Conservation (phyloP, 2,113 vertebrate genomes). For the Menura novaehollandiae region DNA sequence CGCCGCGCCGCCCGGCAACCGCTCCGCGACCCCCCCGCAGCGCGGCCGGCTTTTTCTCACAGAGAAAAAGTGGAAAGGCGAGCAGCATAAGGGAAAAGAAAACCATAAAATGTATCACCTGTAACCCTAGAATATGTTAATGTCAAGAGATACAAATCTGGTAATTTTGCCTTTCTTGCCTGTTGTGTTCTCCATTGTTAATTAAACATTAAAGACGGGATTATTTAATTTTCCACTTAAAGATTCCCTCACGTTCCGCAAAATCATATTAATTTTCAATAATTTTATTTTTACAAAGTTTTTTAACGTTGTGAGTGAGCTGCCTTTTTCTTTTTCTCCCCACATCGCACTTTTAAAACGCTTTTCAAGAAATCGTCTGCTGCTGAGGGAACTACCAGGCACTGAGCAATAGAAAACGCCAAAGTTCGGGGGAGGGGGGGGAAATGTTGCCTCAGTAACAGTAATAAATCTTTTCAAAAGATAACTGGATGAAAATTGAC, state of each 20-base stretch:
- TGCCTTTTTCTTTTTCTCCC: neutral
- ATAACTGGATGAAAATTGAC: neutral
- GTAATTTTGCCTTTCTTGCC: conserved; percentile 16
- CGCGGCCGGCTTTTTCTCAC: neutral
- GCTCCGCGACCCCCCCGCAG: neutral
- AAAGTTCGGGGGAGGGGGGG: neutral
- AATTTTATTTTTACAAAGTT: neutral
- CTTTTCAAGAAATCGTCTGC: neutral
- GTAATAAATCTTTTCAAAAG: neutral
- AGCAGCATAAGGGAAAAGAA: neutral
- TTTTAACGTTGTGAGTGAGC: neutral
- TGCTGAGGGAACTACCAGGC: neutral
- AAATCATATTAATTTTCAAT: neutral
- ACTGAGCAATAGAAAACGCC: neutral
- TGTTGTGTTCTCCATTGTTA: neutral
- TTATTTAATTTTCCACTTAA: conserved; percentile 30
- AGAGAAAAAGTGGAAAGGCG: neutral
- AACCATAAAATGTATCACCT: neutral
- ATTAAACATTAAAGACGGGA: conserved; percentile 26
- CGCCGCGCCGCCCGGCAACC: neutral
- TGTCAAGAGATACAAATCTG: conserved; percentile 13
- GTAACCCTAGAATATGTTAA: conserved; percentile 52
- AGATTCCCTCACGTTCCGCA: neutral
- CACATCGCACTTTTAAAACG: neutral
- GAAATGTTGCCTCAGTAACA: neutral